Evolutionary conservation across 2,113 vertebrate genomes (phyloP), one percentile per base, ranked within the genome.

Genomic region (Myodes glareolus): DNA sequence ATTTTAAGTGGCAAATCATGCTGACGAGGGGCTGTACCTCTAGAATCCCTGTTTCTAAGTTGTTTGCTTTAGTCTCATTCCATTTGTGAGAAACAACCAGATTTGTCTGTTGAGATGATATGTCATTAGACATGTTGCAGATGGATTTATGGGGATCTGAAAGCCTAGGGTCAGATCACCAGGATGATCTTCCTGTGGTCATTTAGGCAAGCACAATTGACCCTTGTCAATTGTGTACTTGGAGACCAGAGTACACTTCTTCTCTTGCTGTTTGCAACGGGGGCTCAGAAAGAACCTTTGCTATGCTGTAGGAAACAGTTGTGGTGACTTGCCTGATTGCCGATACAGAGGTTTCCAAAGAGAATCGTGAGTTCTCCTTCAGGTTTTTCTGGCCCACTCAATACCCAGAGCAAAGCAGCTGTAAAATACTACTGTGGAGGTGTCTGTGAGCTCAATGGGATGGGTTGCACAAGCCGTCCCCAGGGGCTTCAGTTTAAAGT

Each of bases 21-120:
- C 11, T 47, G 29, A 78, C 81, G 52, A 94, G 17, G 84, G 42
- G 47, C 39, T 75, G 12, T 23, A 19, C 70, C 21, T 47, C 67
- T 76, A n/a, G 8, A 91, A 73, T 85, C 47, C 50, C 33, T 81
- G 0, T 75, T 58, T 80, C 16, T 70, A 31, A 52, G 76, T 93
- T 89, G 82, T 36, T 76, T 97, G 76, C 16, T 92, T 89, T 82
- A 88, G 55, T 95, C 95, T 96, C 85, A 88, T 65, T 96, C 70
- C 96, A 45, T 90, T 88, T 94, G 63, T 45, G 45, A 88, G 27
- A 70, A 96, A 67, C 82, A 72, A 42, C 50, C 81, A 50, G 45
- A 25, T 85, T 68, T 94, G 10, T 96, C 50, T 77, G n/a, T 78
- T 91, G 45, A 92, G 91, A 75, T 92, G 73, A 11, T 7, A 14